These are phyloP conservation scores for Orientallactaga sibirica DNA, from an alignment of 2,797 vertebrate genomes.

Conservation along the genomic window DNA sequence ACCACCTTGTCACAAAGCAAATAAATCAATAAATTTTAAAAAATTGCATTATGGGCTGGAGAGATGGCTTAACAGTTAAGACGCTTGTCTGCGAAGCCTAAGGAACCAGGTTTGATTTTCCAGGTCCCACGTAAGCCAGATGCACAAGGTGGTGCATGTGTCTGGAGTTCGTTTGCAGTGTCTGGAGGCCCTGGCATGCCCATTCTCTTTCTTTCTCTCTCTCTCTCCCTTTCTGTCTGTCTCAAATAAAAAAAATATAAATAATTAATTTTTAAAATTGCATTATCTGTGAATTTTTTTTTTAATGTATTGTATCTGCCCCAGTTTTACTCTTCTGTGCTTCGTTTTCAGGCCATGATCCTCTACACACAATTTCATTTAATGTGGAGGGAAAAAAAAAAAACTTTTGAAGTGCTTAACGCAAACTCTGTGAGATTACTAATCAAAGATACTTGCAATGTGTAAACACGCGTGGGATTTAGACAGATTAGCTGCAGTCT, in stretches of 20 bases:
- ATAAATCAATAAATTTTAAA: not conserved
- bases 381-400: not conserved
- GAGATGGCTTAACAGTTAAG: no score
- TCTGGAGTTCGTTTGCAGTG: no score
- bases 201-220: no score
- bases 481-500: slow-evolving; percentile 48
- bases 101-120: no score
- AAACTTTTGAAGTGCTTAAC: slow-evolving; percentile 64
- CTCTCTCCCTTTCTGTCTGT: no score
- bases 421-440: slow-evolving; percentile 50
- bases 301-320: not conserved
- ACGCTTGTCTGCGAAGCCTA: no score
- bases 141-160: no score
- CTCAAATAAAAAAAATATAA: not conserved
- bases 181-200: no score
- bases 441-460: slow-evolving; percentile 48
- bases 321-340: not conserved
- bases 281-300: not conserved
- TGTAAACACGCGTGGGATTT: slow-evolving; percentile 33
- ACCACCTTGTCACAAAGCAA: not conserved
- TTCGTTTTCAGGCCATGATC: not conserved
- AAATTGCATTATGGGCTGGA: not conserved
- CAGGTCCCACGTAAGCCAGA: no score
- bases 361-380: not conserved
- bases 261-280: not conserved